Base-by-base conservation (phyloP, 1,140 invertebrate genomes). In the Bombus affinis region DNA sequence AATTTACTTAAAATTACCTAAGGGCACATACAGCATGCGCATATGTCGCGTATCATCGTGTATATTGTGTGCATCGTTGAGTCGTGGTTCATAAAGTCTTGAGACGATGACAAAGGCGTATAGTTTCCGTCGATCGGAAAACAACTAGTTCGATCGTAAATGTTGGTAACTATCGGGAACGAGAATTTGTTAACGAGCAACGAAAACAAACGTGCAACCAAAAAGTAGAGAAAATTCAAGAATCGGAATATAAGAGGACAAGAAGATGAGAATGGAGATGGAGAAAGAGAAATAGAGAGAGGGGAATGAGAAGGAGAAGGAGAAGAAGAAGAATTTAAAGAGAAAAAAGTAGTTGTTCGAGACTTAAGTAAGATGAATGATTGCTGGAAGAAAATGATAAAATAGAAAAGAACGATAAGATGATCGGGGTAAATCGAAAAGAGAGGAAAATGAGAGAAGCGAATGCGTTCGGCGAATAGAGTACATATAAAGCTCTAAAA, bases 401-500 rank as follows among this genome's bases (percentile, higher is more conserved):
- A 65, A 28, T 28, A 12, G 1, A 13, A 28, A 37, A 13, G 8
- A 10, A 57, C 25, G 10, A 15, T 22, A 39, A 28, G 57, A 83
- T 25, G 57, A 22, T 39, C 47, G 39, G 13, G 15, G 6, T 47
- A 9, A 80, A 81, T 18, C 44, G 47, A 59, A 37, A 5, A 15
- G 6, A n/a, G 25, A 18, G 9, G 37, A 4, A 18, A 62, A 32
- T 32, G 37, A 2, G n/a, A 59, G 15, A 35, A 32, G 18, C 44
- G 22, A 81, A 32, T 8, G 8, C 22, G 12, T 13, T 22, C 0
- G 8, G 1, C 25, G 18, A n/a, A 62, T 47, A 28, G 4, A 18
- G 9, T 53, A 72, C 28, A 35, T 10, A n/a, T 53, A 47, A 44
- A 86, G 76, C 65, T 32, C 59, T 44, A 89, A 87, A 77, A 88